Percentiles rank a stretch among this genome's conserved stretches.
These are phyloP conservation scores for Drosophila lutescens DNA, from an alignment of 2,888 invertebrate genomes.

Conservation along the genomic window DNA sequence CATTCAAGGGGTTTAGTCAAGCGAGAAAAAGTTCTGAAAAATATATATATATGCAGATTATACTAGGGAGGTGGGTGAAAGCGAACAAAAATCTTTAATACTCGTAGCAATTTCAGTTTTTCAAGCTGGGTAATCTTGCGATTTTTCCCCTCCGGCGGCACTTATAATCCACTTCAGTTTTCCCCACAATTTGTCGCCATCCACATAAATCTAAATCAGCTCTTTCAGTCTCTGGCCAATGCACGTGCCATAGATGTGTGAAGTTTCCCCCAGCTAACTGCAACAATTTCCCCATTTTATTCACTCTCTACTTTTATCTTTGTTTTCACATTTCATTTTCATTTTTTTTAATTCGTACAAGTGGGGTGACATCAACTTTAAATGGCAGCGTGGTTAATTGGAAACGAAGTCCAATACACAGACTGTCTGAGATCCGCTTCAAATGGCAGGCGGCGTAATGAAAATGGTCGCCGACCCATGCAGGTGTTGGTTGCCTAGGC, in stretches of 20 bases:
- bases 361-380: slow-evolving; percentile 19
- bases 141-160: neutral
- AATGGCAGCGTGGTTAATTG: slow-evolving; percentile 48
- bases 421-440: slow-evolving; percentile 31
- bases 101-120: neutral
- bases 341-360: slow-evolving; percentile 34
- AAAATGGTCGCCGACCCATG: slow-evolving; percentile 44
- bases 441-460: slow-evolving; percentile 42
- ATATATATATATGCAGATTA: slow-evolving; percentile 13
- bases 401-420: slow-evolving; percentile 49
- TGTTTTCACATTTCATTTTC: slow-evolving; percentile 4
- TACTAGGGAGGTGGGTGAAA: neutral
- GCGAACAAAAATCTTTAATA: neutral
- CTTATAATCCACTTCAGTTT: slow-evolving; percentile 27
- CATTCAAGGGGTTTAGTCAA: slow-evolving; percentile 23
- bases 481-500: slow-evolving; percentile 29
- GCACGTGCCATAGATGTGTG: slow-evolving; percentile 35
- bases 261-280: slow-evolving; percentile 10
- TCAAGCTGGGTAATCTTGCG: slow-evolving; percentile 9
- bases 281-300: slow-evolving; percentile 6
- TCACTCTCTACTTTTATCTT: neutral
- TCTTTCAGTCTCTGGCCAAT: slow-evolving; percentile 23
- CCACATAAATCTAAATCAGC: slow-evolving; percentile 48
- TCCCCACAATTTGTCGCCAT: slow-evolving; percentile 27
- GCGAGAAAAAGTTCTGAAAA: slow-evolving; percentile 24